Evolutionary conservation across 1,140 invertebrate species (phyloP), one percentile per base, ranked within the genome.

Genomic region (Dendrolimus punctatus): DNA sequence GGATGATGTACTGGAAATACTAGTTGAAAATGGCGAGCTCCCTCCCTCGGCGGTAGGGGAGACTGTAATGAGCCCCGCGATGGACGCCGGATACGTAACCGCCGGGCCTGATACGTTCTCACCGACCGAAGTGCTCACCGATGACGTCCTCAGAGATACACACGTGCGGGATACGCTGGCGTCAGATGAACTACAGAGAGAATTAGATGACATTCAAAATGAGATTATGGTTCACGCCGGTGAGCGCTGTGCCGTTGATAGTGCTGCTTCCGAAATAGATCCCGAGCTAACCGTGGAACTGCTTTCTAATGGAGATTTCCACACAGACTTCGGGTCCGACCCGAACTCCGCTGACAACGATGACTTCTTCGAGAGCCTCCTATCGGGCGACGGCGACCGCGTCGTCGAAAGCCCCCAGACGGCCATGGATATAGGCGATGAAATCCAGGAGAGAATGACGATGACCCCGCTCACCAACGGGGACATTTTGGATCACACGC

Each of bases 1-100:
- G 55, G 96, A 98, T 73, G 96, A 98, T 83, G 96, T 98, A 0
- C 80, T 99, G n/a, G 96, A 98, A 73, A 98, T 98, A 66, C 88
- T 98, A 0, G 97, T 98, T 10, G 94, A 96, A 76, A 96, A 96
- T 78, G 96, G 96, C 45, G 96, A 98, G 73, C 74, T 98, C 10
- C 95, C 96, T 2, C 92, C 96, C 2, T 97, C 95, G 70, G 95
- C 95, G 69, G 95, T 80, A 40, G 78, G 62, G 23, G 77, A 76
- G 38, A 62, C 64, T 5, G 58, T 63, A 39, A 64, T 60, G 38
- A 71, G 53, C 58, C 58, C 58, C 39, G 60, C 68, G 6, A 59
- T 75, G 50, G 71, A 73, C n/a, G 57, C 63, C 5, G 66, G 68
- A 6, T 80, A 72, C 38, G 61, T 72, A 37, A 67, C 70, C 4